These are phyloP conservation scores for Timema cristinae DNA, from an alignment of 2,888 invertebrate genomes.

Conservation along the genomic window DNA sequence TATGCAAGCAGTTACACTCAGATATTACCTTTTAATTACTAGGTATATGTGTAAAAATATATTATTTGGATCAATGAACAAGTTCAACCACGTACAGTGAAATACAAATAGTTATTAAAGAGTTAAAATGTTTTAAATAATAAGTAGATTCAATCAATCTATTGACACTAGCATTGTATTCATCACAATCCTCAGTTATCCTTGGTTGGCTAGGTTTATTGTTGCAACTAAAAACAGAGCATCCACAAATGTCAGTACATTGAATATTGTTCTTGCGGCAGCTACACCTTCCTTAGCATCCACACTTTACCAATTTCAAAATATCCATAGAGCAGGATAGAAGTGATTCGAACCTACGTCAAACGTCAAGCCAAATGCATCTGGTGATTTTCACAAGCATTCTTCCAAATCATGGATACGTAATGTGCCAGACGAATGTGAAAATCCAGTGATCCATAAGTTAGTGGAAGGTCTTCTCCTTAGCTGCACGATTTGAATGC, in stretches of 20 bases:
- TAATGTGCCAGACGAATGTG: background rate
- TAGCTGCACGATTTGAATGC: conserved; percentile 1
- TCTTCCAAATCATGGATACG: conserved; percentile 1
- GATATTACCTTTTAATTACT: background rate
- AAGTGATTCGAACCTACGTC: too few relatives aligned
- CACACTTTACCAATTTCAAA: background rate
- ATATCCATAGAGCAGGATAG: background rate
- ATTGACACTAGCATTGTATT: background rate
- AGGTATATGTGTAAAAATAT: background rate
- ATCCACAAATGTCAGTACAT: background rate
- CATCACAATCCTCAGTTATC: background rate
- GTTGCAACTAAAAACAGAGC: conserved; percentile 1
- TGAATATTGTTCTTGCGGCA: background rate
- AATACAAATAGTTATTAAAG: background rate
- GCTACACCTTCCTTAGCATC: conserved; percentile 5
- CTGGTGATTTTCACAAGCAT: background rate
- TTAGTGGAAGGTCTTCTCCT: background rate
- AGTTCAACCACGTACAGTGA: background rate
- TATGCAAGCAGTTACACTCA: too few relatives aligned
- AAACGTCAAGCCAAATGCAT: background rate
- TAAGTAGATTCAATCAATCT: conserved; percentile 2
- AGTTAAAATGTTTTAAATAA: background rate
- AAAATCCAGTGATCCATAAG: background rate
- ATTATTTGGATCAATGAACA: background rate
- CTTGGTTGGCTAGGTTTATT: too few relatives aligned